Evolutionary conservation across 2,888 invertebrate genomes (phyloP).

Genomic region (Patella depressa): DNA sequence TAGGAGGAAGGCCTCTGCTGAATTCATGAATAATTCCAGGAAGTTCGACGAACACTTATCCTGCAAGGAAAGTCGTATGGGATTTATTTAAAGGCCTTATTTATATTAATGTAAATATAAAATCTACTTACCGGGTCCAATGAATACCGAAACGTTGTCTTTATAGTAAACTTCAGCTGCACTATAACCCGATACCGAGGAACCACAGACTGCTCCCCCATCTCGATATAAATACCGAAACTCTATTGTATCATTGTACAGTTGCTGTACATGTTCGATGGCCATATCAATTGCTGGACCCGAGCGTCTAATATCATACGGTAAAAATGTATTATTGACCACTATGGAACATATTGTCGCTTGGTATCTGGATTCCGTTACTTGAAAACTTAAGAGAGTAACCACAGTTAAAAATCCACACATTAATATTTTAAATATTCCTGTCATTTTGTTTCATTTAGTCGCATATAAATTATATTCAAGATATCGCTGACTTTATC

Average conservation of each 20-base stretch:
- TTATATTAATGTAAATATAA: too few species aligned
- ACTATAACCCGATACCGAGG: slow-evolving; percentile 1
- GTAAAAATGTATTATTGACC: slow-evolving; percentile 20
- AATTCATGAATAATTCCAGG: too few species aligned
- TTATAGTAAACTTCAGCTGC: slow-evolving; percentile 15
- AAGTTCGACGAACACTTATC: too few species aligned
- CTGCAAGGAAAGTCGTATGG: too few species aligned
- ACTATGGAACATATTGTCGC: slow-evolving; percentile 21
- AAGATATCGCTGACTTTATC: too few species aligned
- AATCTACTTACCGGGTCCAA: slow-evolving; percentile 23
- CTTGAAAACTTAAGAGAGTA: background rate
- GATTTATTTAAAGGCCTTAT: too few species aligned
- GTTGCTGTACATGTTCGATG: slow-evolving; percentile 11
- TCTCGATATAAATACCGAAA: slow-evolving; percentile 18
- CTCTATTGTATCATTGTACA: slow-evolving; percentile 11
- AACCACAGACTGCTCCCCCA: slow-evolving; percentile 17
- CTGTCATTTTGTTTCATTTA: too few species aligned
- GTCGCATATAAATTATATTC: too few species aligned
- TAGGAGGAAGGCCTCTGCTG: too few species aligned
- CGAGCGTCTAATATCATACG: slow-evolving; percentile 22
- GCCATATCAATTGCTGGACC: slow-evolving; percentile 24
- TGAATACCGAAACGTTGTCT: slow-evolving; percentile 17
- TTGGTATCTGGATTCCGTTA: slow-evolving; percentile 2
- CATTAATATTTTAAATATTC: too few species aligned
- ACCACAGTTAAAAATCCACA: too few species aligned